Evolutionary conservation across 2,888 invertebrate genomes (phyloP), one percentile per base, ranked within the genome.

Genomic region (Pecten maximus): DNA sequence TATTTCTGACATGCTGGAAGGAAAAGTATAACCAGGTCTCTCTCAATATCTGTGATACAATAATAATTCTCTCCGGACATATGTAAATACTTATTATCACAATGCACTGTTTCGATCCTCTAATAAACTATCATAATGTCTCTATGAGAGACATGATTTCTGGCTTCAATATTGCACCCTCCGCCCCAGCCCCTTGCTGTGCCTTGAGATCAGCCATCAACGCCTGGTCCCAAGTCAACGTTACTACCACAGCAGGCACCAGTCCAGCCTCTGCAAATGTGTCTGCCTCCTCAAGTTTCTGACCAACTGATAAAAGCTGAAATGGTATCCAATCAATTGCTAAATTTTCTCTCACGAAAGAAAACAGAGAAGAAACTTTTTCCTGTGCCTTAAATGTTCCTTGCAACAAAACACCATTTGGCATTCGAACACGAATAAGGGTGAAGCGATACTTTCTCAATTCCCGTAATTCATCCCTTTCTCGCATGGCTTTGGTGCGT

Each of bases 401-500:
- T 98, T 99, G 97, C 19, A 96, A 90, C 23, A 97, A 89, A 86
- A 95, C 91, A 15, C 95, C 95, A 92, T 96, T 98, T 0, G 99
- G 99, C 96, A 99, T 98, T 89, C 98, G 97, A 60, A 99, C 97
- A 94, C 99, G 97, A 91, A 99, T 98, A 88, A 99, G 97, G 2
- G 98, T 98, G 96, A 98, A 99, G 4, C 96, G 93, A 91, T 96
- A 96, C 44, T 98, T 98, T 90, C 98, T 97, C 96, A 98, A 97
- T 95, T 98, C 98, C 89, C 98, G 97, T 92, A 98, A 97, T 95
- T 98, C 98, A 92, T 99, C 99, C 93, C 98, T 98, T 96, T 99
- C 99, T 40, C 99, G 97, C 99, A 99, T 99, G 2, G 99, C 99
- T 96, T 99, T 99, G 0, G 99, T 99, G 95, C 98, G 97, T 12